Base-by-base conservation (phyloP, 2,888 invertebrate genomes). In the Hipparchia semele region DNA sequence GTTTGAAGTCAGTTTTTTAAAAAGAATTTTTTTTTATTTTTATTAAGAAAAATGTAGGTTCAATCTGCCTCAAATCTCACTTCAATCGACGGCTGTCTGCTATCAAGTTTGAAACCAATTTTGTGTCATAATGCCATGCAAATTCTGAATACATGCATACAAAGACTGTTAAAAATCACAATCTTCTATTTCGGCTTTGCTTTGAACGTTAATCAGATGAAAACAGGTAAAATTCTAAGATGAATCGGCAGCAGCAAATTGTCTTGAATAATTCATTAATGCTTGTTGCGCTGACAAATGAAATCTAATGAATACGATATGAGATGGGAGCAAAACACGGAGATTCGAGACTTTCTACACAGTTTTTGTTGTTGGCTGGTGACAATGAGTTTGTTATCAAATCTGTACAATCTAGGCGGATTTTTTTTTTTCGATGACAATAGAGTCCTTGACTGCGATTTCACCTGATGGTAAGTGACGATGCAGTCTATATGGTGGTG, bases 301-400 rank as follows among this genome's bases (percentile, higher is more conserved):
- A 90, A 91, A 92, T 91, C 86, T 90, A 91, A 90, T 91, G 91
- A 92, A 92, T 92, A 90, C 82, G 87, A 88, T 91, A 92, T 92
- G 91, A 91, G 91, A 85, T 79, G 78, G 82, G 68, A 83, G 83
- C 56, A 46, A 76, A 78, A 80, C 81, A 79, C 76, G 79, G 83
- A 87, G 89, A 89, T 88, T 88, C 83, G 80, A 80, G 71, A n/a
- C 39, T 75, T 70, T 71, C 59, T 39, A 61, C 45, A 62, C 61
- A 58, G 51, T 71, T 74, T 80, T 79, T 79, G 76, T 80, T 77
- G 68, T 65, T 51, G 13, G 33, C n/a, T 61, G n/a, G 76, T 73
- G 75, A 74, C 77, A 77, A 75, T 69, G 68, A 61, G 74, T 75
- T 73, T 76, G 62, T 75, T 72, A 65, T 23, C 13, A 69, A 64